Evolutionary conservation across 1,140 invertebrate genomes (phyloP), one percentile per base, ranked within the genome.

Genomic region (Druon quercuslanigerum): DNA sequence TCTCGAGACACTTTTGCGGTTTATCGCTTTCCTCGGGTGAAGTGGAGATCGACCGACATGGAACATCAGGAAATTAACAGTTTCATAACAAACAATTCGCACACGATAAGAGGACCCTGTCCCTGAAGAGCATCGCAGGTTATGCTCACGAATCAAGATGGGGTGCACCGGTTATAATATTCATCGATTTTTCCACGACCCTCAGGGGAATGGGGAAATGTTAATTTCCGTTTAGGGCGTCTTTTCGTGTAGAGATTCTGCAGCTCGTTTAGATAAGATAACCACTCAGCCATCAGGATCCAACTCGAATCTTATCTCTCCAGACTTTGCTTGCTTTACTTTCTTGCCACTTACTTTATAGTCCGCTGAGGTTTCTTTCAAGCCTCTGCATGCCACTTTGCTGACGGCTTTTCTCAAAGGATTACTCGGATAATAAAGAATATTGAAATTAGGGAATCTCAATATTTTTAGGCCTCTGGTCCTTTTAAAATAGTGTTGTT

Each of bases 191-290:
- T 86, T 84, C 70, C 79, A 51, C 80, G 73, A 14, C 71, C 77
- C 52, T 50, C 19, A 3, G 52, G 74, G 16, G 70, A 57, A 51
- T 78, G 74, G 20, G 75, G 80, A 76, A 82, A 84, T 87, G 86
- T 89, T 88, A 89, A 89, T 89, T 89, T 89, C 87, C 86, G 87
- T 87, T 89, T 85, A 85, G 87, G 83, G 83, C 83, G 85, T 16
- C 16, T 54, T 66, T 51, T 75, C 54, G 52, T 16, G 75, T 71
- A 51, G 81, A 85, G 82, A 84, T 79, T 81, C 76, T 80, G 78
- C 72, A 52, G 72, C 83, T 85, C 80, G 88, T 90, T 89, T 84
- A 89, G 89, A 91, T 91, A 91, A 90, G 88, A 90, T 87, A 88
- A 87, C 87, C 86, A 87, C 83, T 87, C 88, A 87, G 83, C 87